These are phyloP conservation scores for Myzus persicae DNA, from an alignment of 1,140 invertebrate genomes.

Conservation along the genomic window DNA sequence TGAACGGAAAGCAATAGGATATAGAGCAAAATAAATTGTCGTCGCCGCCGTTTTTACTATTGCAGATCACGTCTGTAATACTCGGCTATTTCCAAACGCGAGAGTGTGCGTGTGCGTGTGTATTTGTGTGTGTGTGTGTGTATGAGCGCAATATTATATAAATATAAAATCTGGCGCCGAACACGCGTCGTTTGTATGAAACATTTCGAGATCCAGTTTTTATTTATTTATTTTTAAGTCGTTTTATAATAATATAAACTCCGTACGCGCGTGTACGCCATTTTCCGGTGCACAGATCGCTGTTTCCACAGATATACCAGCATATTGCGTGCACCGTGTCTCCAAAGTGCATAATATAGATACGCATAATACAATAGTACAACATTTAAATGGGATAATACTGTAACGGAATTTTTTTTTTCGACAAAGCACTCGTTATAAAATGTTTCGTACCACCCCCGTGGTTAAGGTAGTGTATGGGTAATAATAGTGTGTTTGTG, in stretches of 20 bases:
- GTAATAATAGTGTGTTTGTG: background rate
- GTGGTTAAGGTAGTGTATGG: background rate
- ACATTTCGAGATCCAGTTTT: background rate
- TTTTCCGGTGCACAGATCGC: background rate
- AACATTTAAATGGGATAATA: background rate
- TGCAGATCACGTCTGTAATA: conserved; percentile 37
- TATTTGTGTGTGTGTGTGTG: background rate
- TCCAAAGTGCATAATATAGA: background rate
- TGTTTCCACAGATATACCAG: background rate
- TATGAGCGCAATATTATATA: background rate
- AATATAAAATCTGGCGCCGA: conserved; percentile 14
- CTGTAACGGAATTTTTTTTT: background rate
- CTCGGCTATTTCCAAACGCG: background rate
- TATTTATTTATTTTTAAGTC: conserved; percentile 15
- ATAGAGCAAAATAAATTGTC: background rate
- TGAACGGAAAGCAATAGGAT: background rate
- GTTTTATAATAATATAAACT: conserved; percentile 5
- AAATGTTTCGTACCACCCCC: background rate
- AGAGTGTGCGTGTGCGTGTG: background rate
- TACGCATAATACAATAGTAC: background rate
- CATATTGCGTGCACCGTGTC: background rate
- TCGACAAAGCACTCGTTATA: background rate
- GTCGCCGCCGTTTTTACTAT: background rate
- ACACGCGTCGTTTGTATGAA: background rate
- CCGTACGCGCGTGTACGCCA: background rate